Evolutionary conservation across 2,113 vertebrate species (phyloP), one percentile per base, ranked within the genome.

Genomic region (Arizona elegans): DNA sequence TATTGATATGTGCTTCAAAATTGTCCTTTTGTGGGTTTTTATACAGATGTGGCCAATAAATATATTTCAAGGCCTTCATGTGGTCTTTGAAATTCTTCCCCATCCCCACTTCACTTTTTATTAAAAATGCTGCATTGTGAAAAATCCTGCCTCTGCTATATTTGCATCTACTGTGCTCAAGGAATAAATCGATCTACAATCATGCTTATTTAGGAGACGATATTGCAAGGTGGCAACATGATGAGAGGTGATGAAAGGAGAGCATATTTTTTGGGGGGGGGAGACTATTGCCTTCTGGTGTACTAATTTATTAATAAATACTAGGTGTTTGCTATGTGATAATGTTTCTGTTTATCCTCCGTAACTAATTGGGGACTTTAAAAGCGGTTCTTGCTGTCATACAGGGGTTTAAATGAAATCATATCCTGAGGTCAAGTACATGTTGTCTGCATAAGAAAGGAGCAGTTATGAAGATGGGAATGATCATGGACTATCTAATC

Each of bases 231-330:
- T 94, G 92, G 94, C 8, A 0, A 53, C 70, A 70, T 94, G 95
- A 94, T 96, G 95, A 94, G 94, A 94, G 92, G 90, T 53, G 86
- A 94, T 43, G 58, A 95, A 93, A 95, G 93, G 95, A 96, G 96
- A 55, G 53, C 95, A 94, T 92, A 93, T 96, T 93, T 24, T 62
- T 70, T 70, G 17, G 17, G 65, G 1, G 75, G 75, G 94, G 97
- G 95, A 98, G 97, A 86, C 52, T 3, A 97, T 98, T 98, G 98
- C 98, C 98, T 98, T 98, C 97, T 95, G 96, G 95, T 98, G 96
- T 97, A 98, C 97, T 98, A 98, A 98, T 98, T 98, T 98, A 98
- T 98, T 98, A 98, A 98, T 98, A 98, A 98, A 98, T 97, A 97
- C 96, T 98, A 98, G 97, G 96, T 98, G 97, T 98, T 98, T 98